phyloP scores from a whole-genome alignment of 2,797 vertebrate species.

The Acanthurus leucopareius region DNA sequence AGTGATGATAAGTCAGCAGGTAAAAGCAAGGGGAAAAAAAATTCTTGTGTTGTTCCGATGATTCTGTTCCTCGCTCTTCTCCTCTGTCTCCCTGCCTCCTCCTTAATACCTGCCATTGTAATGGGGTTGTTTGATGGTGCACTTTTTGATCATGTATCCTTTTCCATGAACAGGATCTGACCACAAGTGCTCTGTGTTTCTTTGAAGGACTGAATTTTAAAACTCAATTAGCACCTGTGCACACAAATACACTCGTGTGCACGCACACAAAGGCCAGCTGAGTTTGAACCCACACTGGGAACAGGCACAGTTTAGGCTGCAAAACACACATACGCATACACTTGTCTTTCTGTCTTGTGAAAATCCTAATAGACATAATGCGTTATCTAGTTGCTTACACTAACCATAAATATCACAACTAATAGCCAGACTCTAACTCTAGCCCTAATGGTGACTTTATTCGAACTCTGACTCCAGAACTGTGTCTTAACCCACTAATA shows the following conservation, averaged over 20 bases:
- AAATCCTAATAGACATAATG: too few species aligned
- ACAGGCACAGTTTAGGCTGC: slow-evolving; percentile 50
- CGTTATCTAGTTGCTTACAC: too few species aligned
- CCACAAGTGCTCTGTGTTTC: slow-evolving; percentile 53
- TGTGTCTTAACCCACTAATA: too few species aligned
- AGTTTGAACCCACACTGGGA: neutral
- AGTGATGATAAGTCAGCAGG: slow-evolving; percentile 5
- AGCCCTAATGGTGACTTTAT: too few species aligned
- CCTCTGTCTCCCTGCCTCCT: slow-evolving; percentile 14
- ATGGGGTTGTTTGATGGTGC: slow-evolving; percentile 63
- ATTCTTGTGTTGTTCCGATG: slow-evolving; percentile 4
- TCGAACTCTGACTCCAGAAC: too few species aligned
- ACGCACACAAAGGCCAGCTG: slow-evolving; percentile 28
- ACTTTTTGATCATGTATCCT: slow-evolving; percentile 58
- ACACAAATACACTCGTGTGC: slow-evolving; percentile 23
- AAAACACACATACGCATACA: slow-evolving; percentile 22
- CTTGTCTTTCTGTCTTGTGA: too few species aligned
- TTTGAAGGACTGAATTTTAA: slow-evolving; percentile 69
- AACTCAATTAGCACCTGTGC: slow-evolving; percentile 65
- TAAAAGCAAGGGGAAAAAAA: neutral
- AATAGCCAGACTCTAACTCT: too few species aligned
- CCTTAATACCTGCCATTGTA: slow-evolving; percentile 34
- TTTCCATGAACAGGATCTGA: slow-evolving; percentile 48
- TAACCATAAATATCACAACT: too few species aligned
- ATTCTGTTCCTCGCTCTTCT: neutral